phyloP scores from a whole-genome alignment of 1,140 invertebrate species.

The Lasioglossum baleicum region DNA sequence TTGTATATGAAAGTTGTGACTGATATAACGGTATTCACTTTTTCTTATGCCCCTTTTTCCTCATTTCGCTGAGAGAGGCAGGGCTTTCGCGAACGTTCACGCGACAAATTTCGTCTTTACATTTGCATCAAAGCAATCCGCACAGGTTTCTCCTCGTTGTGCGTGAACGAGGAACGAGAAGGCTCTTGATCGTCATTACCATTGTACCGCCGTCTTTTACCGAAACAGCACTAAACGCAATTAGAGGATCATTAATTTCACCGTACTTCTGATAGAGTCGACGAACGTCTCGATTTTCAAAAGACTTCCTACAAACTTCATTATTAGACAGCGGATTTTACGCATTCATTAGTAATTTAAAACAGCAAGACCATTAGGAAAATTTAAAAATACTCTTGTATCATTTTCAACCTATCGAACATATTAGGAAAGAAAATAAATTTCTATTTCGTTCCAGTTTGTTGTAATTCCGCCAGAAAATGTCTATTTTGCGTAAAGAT shows the following conservation, averaged over 20 bases:
- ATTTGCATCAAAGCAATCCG: slow-evolving; percentile 43
- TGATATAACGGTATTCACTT: slow-evolving; percentile 43
- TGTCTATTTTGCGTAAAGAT: no score
- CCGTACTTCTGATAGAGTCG: slow-evolving; percentile 9
- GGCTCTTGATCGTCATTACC: slow-evolving; percentile 49
- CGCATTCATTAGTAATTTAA: no score
- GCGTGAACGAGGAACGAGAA: slow-evolving; percentile 40
- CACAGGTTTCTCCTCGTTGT: slow-evolving; percentile 46
- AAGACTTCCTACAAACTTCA: slow-evolving; percentile 21
- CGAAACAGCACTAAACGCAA: slow-evolving; percentile 24
- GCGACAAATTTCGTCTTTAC: slow-evolving; percentile 31
- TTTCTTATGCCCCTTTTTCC: slow-evolving; percentile 35
- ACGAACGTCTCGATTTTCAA: background rate
- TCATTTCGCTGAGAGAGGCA: slow-evolving; percentile 38
- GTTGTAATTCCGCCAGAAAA: no score
- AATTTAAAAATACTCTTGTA: no score
- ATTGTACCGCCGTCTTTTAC: slow-evolving; percentile 52
- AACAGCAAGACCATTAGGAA: no score
- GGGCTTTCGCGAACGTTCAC: slow-evolving; percentile 34
- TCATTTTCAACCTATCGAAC: no score
- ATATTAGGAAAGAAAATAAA: no score
- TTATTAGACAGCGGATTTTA: background rate
- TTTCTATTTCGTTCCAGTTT: no score
- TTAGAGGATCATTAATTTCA: slow-evolving; percentile 59
- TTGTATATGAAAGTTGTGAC: slow-evolving; percentile 53